phyloP scores from a whole-genome alignment of 2,888 invertebrate species.

The Acanthosepion lycidas region DNA sequence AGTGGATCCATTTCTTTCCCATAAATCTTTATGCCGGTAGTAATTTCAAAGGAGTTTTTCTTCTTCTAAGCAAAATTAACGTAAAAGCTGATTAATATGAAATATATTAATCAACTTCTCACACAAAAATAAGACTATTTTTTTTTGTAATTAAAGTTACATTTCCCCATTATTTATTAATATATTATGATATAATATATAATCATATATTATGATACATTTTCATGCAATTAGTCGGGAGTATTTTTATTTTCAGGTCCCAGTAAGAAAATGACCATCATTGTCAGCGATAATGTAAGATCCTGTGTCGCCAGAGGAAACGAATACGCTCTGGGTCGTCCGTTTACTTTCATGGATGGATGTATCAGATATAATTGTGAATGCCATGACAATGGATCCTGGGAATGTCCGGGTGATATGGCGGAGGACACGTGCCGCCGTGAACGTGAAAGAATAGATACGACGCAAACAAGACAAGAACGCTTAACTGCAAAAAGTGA shows the following conservation, averaged over 20 bases:
- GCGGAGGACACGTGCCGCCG: slow-evolving; percentile 50
- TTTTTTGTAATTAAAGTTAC: too few species aligned
- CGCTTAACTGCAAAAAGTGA: not conserved
- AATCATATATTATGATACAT: too few species aligned
- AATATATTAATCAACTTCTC: too few species aligned
- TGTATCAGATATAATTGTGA: slow-evolving; percentile 36
- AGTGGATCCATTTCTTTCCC: too few species aligned
- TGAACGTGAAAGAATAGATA: too few species aligned
- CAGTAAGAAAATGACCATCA: not conserved
- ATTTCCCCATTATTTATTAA: too few species aligned
- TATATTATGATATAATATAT: too few species aligned
- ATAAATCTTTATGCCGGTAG: too few species aligned
- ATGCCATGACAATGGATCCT: slow-evolving; percentile 23
- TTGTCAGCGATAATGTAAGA: not conserved
- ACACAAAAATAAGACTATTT: too few species aligned
- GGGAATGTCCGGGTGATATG: slow-evolving; percentile 54
- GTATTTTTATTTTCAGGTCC: not conserved
- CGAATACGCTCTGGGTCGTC: not conserved
- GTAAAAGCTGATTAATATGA: not conserved
- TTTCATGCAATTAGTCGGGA: not conserved
- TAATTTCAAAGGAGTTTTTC: too few species aligned
- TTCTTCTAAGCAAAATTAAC: too few species aligned
- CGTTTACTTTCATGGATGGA: slow-evolving; percentile 50
- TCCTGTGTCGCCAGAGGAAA: not conserved
- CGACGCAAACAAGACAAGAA: not conserved